Evolutionary conservation across 2,888 invertebrate species (phyloP).

Genomic region (Drosophila nr. perissopoda): DNA sequence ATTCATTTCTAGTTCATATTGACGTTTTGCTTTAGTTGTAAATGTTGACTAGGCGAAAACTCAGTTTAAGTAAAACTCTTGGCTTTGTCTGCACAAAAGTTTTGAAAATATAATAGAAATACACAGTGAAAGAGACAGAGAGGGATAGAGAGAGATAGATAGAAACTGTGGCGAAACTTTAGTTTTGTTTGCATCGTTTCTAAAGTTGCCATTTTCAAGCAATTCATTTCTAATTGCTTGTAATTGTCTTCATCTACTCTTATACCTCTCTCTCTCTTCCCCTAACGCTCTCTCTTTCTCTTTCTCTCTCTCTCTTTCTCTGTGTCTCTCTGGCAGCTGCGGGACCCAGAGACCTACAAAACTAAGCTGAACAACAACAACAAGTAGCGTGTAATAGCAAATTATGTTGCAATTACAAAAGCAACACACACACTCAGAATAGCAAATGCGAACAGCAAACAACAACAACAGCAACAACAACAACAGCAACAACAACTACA

Average conservation of each 20-base stretch:
- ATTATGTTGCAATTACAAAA: constrained; percentile 80
- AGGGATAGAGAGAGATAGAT: background rate
- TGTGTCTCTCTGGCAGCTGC: constrained; percentile 52
- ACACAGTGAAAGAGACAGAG: background rate
- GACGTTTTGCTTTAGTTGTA: background rate
- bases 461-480: constrained; percentile 5
- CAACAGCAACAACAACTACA: constrained; percentile 14
- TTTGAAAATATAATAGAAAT: constrained; percentile 15
- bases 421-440: constrained; percentile 51
- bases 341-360: constrained; percentile 77
- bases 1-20: constrained; percentile 2
- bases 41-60: constrained; percentile 4
- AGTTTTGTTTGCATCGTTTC: constrained; percentile 62
- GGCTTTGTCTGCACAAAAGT: constrained; percentile 26
- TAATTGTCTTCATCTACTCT: constrained; percentile 65
- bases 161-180: constrained; percentile 30
- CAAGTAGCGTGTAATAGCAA: constrained; percentile 74
- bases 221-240: constrained; percentile 79
- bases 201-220: constrained; percentile 65
- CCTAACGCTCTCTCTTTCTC: background rate
- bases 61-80: constrained; percentile 26
- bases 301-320: constrained; percentile 1
- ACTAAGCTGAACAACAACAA: constrained; percentile 44
- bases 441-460: constrained; percentile 61
- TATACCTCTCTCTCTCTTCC: background rate